Conservation (phyloP, 1,140 invertebrate species). For the Lethrus apterus region DNA sequence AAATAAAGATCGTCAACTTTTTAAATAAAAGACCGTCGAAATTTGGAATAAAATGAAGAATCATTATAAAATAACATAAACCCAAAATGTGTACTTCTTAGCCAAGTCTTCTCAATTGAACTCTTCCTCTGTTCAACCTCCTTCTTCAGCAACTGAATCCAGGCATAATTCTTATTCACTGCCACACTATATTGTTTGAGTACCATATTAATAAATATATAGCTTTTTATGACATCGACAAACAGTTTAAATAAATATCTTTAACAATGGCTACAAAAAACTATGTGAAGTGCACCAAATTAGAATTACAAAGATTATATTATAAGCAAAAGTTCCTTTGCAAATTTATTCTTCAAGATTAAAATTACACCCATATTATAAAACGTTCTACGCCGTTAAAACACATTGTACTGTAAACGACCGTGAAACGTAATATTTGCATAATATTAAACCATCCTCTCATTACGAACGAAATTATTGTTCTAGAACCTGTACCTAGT, state of each 20-base stretch:
- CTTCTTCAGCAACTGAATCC: too few relatives aligned
- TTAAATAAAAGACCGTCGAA: too few relatives aligned
- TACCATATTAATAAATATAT: too few relatives aligned
- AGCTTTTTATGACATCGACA: too few relatives aligned
- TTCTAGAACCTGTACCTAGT: background rate
- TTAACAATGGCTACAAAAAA: background rate
- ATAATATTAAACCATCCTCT: constrained; percentile 10
- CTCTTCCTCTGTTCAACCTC: too few relatives aligned
- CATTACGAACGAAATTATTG: constrained; percentile 8
- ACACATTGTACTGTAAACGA: constrained; percentile 1
- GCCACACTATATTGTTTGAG: too few relatives aligned
- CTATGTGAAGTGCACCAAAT: background rate
- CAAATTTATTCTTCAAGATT: background rate
- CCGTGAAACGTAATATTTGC: constrained; percentile 6
- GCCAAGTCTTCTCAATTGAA: too few relatives aligned
- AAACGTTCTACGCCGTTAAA: background rate
- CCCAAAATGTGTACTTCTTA: too few relatives aligned
- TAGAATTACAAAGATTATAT: background rate
- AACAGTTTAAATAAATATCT: background rate
- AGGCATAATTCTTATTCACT: too few relatives aligned
- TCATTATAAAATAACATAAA: too few relatives aligned
- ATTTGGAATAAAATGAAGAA: too few relatives aligned
- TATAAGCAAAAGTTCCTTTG: background rate
- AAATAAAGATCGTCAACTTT: too few relatives aligned
- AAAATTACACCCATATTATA: constrained; percentile 7